Evolutionary conservation across 2,113 vertebrate genomes (phyloP).

Genomic region (Psilopogon haemacephalus): DNA sequence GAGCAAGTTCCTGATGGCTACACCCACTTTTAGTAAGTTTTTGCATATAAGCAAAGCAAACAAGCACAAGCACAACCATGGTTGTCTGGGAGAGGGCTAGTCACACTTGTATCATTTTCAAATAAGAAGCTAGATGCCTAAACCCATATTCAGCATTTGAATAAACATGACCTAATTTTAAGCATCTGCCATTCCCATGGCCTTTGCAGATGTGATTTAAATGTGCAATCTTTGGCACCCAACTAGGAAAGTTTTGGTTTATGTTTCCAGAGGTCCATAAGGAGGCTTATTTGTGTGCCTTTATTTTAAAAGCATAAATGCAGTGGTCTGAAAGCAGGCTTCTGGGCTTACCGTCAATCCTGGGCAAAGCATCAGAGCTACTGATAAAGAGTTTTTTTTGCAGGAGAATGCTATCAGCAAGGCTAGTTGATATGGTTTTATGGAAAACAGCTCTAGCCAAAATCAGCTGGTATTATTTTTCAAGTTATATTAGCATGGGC

Average conservation of each 20-base stretch:
- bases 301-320: neutral
- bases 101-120: conserved; percentile 33
- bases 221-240: neutral
- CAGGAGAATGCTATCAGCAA: neutral
- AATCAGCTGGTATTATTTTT: neutral
- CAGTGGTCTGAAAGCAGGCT: neutral
- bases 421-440: neutral
- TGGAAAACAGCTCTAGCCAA: neutral
- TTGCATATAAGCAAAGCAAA: neutral
- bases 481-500: neutral
- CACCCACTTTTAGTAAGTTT: neutral
- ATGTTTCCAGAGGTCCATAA: neutral
- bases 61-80: neutral
- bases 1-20: neutral
- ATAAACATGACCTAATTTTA: conserved; percentile 37
- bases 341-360: neutral
- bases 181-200: conserved; percentile 23
- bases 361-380: neutral
- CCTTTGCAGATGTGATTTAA: neutral
- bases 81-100: conserved; percentile 4
- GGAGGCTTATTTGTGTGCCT: neutral
- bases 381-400: neutral
- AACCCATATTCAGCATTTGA: conserved; percentile 12
- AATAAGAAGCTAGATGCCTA: conserved; percentile 6
- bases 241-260: conserved; percentile 1